These are phyloP conservation scores for Pollachius pollachius DNA, from an alignment of 2,113 vertebrate genomes.

Conservation along the genomic window DNA sequence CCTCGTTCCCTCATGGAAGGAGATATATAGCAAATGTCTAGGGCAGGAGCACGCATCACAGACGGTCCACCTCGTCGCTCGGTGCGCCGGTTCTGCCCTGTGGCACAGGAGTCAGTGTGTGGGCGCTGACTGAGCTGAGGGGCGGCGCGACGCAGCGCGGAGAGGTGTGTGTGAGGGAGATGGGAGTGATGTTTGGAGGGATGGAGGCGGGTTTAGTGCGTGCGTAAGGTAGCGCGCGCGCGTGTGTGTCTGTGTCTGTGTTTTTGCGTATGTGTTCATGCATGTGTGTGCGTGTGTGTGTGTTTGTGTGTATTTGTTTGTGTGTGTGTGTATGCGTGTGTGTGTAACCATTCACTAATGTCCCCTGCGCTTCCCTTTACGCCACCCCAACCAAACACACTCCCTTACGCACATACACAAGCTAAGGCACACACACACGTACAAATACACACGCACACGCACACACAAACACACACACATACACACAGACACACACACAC, in stretches of 20 bases:
- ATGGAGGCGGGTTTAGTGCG: constrained; percentile 55
- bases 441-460: constrained; percentile 6
- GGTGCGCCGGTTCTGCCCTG: constrained; percentile 17
- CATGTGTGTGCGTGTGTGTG: constrained; percentile 17
- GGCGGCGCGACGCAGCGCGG: constrained; percentile 63
- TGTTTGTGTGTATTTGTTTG: constrained; percentile 8
- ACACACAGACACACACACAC: constrained; percentile 4
- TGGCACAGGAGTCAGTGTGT: constrained; percentile 44
- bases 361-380: constrained; percentile 31
- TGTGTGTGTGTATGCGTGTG: constrained; percentile 66
- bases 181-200: constrained; percentile 52
- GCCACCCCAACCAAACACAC: background rate
- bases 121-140: constrained; percentile 55
- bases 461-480: background rate
- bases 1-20: background rate
- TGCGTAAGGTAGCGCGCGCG: background rate
- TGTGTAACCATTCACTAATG: constrained; percentile 67
- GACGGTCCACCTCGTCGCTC: constrained; percentile 33
- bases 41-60: constrained; percentile 26
- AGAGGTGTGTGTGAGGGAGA: constrained; percentile 54
- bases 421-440: background rate
- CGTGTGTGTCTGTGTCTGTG: constrained; percentile 11
- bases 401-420: constrained; percentile 47
- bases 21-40: background rate
- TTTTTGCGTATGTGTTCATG: background rate